Evolutionary conservation across 2,797 vertebrate genomes (phyloP).

Genomic region (Argyrosomus regius): DNA sequence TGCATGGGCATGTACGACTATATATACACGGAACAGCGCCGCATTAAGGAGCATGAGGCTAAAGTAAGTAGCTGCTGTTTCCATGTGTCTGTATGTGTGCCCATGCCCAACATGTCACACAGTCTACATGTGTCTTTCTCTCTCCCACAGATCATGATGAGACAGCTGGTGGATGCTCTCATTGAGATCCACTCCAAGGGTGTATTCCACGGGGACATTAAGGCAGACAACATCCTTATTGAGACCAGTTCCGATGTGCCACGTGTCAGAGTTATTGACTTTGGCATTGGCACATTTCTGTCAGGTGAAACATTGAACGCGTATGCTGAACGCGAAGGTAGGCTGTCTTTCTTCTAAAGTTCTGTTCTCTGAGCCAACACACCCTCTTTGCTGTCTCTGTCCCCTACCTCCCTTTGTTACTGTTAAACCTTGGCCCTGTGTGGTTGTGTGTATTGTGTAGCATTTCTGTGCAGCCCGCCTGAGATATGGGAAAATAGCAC

Average conservation of each 20-base stretch:
- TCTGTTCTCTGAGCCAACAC: not conserved
- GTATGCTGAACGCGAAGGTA: not conserved
- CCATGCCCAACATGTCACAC: not conserved
- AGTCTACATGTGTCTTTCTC: not conserved
- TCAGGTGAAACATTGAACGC: not conserved
- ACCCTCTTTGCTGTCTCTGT: not conserved
- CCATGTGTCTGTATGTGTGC: not conserved
- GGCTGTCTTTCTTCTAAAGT: not conserved
- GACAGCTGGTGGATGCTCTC: slow-evolving; percentile 9
- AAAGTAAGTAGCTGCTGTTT: slow-evolving; percentile 12
- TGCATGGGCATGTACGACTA: not conserved
- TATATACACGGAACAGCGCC: not conserved
- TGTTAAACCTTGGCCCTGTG: not conserved
- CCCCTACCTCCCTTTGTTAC: too few species aligned
- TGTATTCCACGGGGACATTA: slow-evolving; percentile 13
- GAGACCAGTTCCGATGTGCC: slow-evolving; percentile 6
- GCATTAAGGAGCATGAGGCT: not conserved
- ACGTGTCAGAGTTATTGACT: slow-evolving; percentile 11
- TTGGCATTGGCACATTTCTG: slow-evolving; percentile 2
- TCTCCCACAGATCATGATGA: not conserved
- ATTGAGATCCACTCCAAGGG: slow-evolving; percentile 7
- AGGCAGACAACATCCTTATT: slow-evolving; percentile 7
- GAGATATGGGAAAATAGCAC: too few species aligned
- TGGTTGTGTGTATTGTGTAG: not conserved
- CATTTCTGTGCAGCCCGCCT: too few species aligned